Conservation (phyloP, 2,113 vertebrate genomes). For the Crotalus horridus region DNA sequence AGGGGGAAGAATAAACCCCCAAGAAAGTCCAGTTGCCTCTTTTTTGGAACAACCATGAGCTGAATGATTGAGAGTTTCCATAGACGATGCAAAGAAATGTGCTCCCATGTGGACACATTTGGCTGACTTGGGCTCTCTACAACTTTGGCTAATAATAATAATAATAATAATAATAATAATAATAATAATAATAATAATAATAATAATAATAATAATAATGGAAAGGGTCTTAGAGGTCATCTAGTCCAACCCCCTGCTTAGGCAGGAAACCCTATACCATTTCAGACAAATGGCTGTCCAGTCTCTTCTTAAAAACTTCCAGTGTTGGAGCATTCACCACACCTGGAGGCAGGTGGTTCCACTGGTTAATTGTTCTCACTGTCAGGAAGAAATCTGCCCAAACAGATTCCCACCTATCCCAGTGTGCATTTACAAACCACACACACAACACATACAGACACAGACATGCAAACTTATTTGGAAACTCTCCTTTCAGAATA, state of each 20-base stretch:
- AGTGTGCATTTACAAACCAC: neutral
- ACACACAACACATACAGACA: neutral
- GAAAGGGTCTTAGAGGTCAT: too few species aligned
- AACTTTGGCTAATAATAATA: neutral
- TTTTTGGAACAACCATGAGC: neutral
- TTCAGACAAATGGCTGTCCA: too few species aligned
- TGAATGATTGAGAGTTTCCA: neutral
- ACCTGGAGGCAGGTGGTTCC: too few species aligned
- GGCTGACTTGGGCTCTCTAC: neutral
- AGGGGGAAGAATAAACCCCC: rapidly evolving
- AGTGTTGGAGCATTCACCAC: too few species aligned
- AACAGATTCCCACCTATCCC: neutral
- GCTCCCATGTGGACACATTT: neutral
- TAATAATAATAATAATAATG: too few species aligned
- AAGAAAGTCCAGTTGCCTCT: neutral
- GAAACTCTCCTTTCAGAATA: neutral
- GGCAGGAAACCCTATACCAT: too few species aligned
- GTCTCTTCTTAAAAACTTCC: too few species aligned
- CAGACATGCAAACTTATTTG: neutral
- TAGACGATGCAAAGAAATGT: neutral
- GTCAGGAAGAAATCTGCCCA: neutral
- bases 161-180: too few species aligned
- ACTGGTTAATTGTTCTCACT: too few species aligned
- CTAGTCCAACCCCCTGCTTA: too few species aligned
- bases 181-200: too few species aligned